These are phyloP conservation scores for Macrosiphum euphorbiae DNA, from an alignment of 2,888 invertebrate genomes.

Conservation along the genomic window DNA sequence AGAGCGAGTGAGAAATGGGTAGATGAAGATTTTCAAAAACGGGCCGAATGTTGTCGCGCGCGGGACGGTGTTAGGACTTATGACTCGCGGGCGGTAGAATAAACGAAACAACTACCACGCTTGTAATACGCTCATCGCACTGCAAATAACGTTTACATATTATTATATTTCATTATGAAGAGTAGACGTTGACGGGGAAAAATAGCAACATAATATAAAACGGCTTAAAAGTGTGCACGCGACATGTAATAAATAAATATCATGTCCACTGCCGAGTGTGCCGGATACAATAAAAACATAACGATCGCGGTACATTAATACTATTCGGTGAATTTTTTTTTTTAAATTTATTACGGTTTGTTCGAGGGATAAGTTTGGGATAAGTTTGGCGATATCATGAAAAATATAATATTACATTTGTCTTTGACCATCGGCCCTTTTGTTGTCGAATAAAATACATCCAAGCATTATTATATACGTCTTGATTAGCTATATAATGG, in stretches of 20 bases:
- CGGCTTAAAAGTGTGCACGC: not conserved
- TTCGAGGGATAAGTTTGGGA: not conserved
- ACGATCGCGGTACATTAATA: not conserved
- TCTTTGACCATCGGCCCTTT: not conserved
- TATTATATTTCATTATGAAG: not conserved
- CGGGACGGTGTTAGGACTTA: not conserved
- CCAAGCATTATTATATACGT: not conserved
- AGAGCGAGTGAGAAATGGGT: not conserved
- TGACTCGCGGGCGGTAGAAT: not conserved
- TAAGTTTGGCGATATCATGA: not conserved
- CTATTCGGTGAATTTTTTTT: not conserved
- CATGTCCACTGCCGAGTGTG: not conserved
- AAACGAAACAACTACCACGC: constrained; percentile 7
- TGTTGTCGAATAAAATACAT: not conserved
- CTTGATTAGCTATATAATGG: not conserved
- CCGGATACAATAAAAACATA: not conserved
- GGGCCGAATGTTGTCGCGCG: not conserved
- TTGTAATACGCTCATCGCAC: not conserved
- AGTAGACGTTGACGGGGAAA: not conserved
- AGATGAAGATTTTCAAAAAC: not conserved
- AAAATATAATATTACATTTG: not conserved
- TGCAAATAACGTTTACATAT: not conserved
- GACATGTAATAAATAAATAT: not conserved
- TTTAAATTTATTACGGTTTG: not conserved
- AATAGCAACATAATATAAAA: not conserved